These are phyloP conservation scores for Manis pentadactyla DNA, from an alignment of 2,797 vertebrate species.

Conservation along the genomic window DNA sequence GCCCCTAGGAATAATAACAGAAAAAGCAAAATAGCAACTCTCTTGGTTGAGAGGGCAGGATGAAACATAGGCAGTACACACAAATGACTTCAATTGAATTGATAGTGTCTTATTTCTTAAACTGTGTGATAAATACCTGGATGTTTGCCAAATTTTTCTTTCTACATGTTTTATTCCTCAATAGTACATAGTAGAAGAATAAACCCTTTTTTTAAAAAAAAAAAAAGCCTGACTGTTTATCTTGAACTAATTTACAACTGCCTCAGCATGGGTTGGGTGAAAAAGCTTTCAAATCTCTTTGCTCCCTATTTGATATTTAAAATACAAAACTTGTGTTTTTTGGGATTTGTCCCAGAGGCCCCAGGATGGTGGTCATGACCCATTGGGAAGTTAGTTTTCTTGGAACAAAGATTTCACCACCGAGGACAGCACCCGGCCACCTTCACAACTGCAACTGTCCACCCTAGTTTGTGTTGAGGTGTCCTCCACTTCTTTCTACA, in stretches of 20 bases:
- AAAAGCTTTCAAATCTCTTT: neutral
- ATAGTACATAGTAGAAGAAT: neutral
- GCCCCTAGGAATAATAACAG: neutral
- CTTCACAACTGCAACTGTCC: neutral
- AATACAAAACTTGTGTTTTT: neutral
- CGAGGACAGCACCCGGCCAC: neutral
- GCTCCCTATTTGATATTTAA: neutral
- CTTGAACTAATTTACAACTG: neutral
- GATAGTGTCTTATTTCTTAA: neutral
- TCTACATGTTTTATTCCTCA: neutral
- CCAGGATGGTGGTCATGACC: neutral
- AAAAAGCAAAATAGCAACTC: neutral
- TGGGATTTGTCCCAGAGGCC: neutral
- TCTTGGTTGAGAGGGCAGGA: neutral
- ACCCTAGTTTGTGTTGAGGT: neutral
- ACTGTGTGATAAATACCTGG: neutral
- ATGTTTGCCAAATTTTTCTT: neutral
- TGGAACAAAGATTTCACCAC: neutral
- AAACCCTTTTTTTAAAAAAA: neutral
- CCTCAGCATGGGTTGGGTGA: neutral
- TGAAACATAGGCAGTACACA: neutral
- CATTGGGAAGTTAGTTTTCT: neutral
- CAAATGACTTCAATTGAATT: neutral
- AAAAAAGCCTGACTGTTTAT: neutral
- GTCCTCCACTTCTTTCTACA: neutral